Percentiles rank a stretch among this genome's conserved stretches.
Conservation (phyloP, 1,140 invertebrate genomes). For the Bombus superbus region DNA sequence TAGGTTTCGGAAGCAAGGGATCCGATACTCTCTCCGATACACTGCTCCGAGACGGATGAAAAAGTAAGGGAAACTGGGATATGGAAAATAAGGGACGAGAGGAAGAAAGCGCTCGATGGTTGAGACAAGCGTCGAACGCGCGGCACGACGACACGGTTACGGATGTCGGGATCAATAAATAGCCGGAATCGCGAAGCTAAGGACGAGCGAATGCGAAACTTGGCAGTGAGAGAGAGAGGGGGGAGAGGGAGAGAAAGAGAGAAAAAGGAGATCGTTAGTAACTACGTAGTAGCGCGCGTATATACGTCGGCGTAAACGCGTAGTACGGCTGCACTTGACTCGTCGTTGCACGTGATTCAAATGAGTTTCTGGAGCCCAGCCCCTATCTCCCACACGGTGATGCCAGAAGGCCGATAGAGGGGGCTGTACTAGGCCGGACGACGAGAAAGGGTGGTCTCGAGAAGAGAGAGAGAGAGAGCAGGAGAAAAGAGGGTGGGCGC, state of each 20-base stretch:
- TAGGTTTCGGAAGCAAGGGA: not conserved
- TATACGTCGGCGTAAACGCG: conserved; percentile 38
- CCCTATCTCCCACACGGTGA: conserved; percentile 22
- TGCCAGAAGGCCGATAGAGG: conserved; percentile 27
- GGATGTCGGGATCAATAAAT: conserved; percentile 44
- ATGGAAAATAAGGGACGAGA: too few species aligned
- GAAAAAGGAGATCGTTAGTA: conserved; percentile 34
- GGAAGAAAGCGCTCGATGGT: not conserved
- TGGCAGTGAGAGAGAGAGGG: not conserved
- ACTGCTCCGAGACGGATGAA: not conserved
- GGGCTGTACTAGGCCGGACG: conserved; percentile 32
- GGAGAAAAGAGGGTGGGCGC: conserved; percentile 30
- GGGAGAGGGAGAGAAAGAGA: not conserved
- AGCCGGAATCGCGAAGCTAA: conserved; percentile 25
- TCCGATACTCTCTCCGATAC: not conserved
- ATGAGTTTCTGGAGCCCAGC: conserved; percentile 62
- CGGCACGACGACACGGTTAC: conserved; percentile 5
- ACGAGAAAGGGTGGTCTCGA: conserved; percentile 33
- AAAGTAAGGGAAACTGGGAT: not conserved
- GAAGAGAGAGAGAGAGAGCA: not conserved
- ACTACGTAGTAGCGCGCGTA: conserved; percentile 55
- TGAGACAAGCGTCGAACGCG: not conserved
- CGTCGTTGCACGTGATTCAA: conserved; percentile 68
- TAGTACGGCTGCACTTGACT: conserved; percentile 66
- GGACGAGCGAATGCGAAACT: not conserved